These are phyloP conservation scores for Aramus guarauna DNA, from an alignment of 2,113 vertebrate species.

Conservation along the genomic window DNA sequence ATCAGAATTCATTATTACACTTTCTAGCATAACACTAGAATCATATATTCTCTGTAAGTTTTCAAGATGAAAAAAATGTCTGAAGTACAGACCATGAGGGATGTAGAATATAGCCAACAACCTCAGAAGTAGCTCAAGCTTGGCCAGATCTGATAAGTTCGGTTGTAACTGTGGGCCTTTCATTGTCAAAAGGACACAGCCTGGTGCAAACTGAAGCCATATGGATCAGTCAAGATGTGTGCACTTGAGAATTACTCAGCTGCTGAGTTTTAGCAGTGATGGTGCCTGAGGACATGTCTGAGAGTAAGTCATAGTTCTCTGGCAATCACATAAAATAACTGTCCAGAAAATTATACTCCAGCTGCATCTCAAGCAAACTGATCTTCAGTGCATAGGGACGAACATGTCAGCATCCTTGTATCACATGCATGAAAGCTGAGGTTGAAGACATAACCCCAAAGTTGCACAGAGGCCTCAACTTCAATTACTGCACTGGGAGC, in stretches of 20 bases:
- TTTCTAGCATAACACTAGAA: neutral
- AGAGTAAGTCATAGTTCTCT: neutral
- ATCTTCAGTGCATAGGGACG: neutral
- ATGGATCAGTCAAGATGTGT: neutral
- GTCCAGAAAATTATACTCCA: neutral
- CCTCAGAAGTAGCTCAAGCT: neutral
- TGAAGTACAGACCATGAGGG: neutral
- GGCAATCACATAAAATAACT: neutral
- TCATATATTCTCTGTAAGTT: neutral
- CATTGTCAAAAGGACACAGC: neutral
- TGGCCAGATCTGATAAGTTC: neutral
- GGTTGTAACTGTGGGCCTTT: neutral
- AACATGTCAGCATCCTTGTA: neutral
- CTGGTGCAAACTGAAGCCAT: neutral
- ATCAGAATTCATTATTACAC: neutral
- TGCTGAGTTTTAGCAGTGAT: neutral
- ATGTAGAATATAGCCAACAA: neutral
- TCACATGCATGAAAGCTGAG: neutral
- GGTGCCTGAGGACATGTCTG: neutral
- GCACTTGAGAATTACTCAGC: neutral
- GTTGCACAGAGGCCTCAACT: neutral
- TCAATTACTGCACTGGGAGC: neutral
- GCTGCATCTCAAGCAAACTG: neutral
- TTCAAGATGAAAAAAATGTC: neutral
- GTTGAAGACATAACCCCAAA: neutral